These are phyloP conservation scores for Caenorhabditis angaria DNA, from an alignment of 2,888 invertebrate genomes.

Conservation along the genomic window DNA sequence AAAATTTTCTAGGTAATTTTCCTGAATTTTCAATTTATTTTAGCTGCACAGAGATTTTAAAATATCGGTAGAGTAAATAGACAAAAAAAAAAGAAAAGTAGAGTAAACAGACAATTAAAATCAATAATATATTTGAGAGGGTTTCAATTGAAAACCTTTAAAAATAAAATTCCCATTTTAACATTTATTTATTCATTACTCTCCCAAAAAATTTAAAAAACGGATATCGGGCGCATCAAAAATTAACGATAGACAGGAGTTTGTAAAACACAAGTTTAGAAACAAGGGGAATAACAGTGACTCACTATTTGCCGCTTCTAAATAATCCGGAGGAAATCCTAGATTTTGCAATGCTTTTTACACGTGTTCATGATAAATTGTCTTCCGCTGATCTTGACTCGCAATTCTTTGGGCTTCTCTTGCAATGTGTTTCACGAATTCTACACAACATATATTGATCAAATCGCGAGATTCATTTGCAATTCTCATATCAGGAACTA, in stretches of 20 bases:
- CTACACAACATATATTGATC: conserved; percentile 69
- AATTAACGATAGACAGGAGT: not conserved
- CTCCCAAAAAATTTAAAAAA: not conserved
- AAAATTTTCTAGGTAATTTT: too few species aligned
- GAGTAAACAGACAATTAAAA: too few species aligned
- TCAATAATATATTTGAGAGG: too few species aligned
- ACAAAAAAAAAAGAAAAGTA: too few species aligned
- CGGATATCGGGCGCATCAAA: not conserved
- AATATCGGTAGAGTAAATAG: too few species aligned
- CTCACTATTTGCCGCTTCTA: conserved; percentile 92
- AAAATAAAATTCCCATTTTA: too few species aligned
- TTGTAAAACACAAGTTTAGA: conserved; percentile 1
- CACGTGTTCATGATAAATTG: conserved; percentile 72
- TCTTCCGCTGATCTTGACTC: conserved; percentile 68
- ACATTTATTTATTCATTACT: not conserved
- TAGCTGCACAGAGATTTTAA: too few species aligned
- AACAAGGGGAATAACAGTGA: conserved; percentile 2
- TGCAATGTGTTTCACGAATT: conserved; percentile 65
- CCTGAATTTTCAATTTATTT: too few species aligned
- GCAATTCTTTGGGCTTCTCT: conserved; percentile 70
- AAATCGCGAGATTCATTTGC: conserved; percentile 71
- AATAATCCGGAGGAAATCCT: conserved; percentile 83
- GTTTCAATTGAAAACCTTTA: too few species aligned
- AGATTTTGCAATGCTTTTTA: conserved; percentile 81
- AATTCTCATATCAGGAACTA: conserved; percentile 69